Evolutionary conservation across 2,113 vertebrate species (phyloP).

Genomic region (Meleagris gallopavo): DNA sequence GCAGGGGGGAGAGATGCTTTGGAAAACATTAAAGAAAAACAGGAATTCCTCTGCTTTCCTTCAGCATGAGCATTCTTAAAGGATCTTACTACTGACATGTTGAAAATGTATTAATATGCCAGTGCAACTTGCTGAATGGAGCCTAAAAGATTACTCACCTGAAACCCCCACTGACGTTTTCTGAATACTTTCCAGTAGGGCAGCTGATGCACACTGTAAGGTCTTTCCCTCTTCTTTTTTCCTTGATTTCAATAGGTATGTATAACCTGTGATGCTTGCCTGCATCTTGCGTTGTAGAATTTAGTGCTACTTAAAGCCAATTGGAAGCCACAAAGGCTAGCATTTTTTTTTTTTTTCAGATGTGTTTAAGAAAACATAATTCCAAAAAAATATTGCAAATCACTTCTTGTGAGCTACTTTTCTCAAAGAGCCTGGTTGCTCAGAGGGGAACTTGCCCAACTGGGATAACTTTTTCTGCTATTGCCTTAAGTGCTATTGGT

Average conservation of each 20-base stretch:
- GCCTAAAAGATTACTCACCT: neutral
- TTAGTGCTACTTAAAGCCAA: neutral
- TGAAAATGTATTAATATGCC: neutral
- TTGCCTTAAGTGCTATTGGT: neutral
- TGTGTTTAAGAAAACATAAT: neutral
- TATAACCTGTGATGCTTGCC: accelerated
- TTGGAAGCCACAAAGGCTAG: neutral
- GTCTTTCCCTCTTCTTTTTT: neutral
- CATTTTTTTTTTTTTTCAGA: neutral
- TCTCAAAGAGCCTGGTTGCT: neutral
- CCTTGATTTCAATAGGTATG: neutral
- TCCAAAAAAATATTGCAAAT: neutral
- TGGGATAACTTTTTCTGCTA: neutral
- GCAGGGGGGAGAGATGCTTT: neutral
- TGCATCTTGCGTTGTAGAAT: accelerated
- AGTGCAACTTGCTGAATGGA: neutral
- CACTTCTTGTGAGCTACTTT: neutral
- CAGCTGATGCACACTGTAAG: neutral
- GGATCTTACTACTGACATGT: neutral
- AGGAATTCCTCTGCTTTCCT: neutral
- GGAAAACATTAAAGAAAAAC: conserved; percentile 30
- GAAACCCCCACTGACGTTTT: accelerated
- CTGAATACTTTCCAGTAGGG: conserved; percentile 15
- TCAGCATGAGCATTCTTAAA: neutral
- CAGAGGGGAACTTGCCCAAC: neutral